phyloP scores from a whole-genome alignment of 2,113 vertebrate species.

The Microcebus jonahi region DNA sequence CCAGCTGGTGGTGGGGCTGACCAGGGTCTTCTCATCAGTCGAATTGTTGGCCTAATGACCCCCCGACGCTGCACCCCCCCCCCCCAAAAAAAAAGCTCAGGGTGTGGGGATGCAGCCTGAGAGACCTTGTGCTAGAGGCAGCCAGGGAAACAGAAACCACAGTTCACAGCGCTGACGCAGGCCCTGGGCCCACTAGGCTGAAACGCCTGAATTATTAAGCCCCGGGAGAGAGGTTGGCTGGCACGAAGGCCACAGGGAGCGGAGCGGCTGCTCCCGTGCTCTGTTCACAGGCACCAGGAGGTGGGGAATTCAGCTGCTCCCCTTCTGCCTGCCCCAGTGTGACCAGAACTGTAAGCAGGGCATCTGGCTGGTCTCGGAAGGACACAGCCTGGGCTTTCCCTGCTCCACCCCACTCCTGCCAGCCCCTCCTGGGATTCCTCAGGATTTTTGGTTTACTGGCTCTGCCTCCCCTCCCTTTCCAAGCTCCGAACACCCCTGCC shows the following conservation, averaged over 20 bases:
- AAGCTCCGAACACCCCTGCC: not conserved
- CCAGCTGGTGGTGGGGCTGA: not conserved
- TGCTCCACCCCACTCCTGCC: not conserved
- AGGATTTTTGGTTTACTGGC: not conserved
- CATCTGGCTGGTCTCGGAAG: not conserved
- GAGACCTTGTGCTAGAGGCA: not conserved
- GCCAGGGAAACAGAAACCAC: not conserved
- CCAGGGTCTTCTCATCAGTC: not conserved
- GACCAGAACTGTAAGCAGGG: conserved; percentile 14
- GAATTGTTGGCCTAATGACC: not conserved
- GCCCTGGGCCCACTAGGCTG: not conserved
- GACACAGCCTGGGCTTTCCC: not conserved
- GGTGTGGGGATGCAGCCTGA: not conserved
- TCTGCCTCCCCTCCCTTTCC: not conserved
- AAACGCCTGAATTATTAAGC: conserved; percentile 69
- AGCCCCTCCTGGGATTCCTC: not conserved
- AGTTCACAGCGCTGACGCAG: not conserved
- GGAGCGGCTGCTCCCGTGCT: not conserved
- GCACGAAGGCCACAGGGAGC: not conserved
- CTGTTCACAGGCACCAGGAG: not conserved
- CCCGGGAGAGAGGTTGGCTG: not conserved
- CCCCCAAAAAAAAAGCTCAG: not conserved
- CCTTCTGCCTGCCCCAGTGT: not conserved
- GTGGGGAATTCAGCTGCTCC: not conserved
- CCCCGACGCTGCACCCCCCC: not conserved